Evolutionary conservation across 2,888 invertebrate genomes (phyloP).

Genomic region (Stenurella melanura): DNA sequence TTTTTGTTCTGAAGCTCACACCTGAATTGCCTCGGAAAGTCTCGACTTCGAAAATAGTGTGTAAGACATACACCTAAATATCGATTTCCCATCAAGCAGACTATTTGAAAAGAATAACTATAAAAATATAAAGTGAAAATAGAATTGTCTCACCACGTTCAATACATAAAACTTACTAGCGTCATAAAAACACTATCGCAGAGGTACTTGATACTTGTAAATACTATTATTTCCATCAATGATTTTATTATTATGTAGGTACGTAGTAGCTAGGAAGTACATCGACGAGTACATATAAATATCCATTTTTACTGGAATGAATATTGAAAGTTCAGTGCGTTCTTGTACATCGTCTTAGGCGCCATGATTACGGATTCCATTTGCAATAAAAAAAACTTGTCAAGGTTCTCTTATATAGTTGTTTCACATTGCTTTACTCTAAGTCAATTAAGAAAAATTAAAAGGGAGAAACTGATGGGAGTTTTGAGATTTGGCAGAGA

Average conservation of each 20-base stretch:
- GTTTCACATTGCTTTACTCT: too few species aligned
- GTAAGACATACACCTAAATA: constrained; percentile 17
- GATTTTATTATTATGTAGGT: constrained; percentile 34
- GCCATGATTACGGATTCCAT: not conserved
- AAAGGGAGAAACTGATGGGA: too few species aligned
- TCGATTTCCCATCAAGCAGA: constrained; percentile 33
- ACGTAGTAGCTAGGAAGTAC: not conserved
- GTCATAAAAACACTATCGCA: constrained; percentile 48
- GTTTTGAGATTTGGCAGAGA: too few species aligned
- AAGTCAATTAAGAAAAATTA: too few species aligned
- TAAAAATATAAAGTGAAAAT: constrained; percentile 51
- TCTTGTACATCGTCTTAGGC: not conserved
- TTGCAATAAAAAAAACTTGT: not conserved
- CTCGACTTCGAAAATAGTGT: not conserved
- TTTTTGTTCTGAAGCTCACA: not conserved
- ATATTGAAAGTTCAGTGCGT: not conserved
- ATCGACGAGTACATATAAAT: not conserved
- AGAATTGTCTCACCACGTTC: constrained; percentile 51
- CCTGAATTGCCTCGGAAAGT: not conserved
- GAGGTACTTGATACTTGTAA: constrained; percentile 37
- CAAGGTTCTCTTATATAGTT: too few species aligned
- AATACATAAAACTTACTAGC: constrained; percentile 50
- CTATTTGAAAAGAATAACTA: constrained; percentile 39
- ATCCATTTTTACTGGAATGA: constrained; percentile 7
- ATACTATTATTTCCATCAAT: constrained; percentile 22